A percentile compares a stretch with the other conserved stretches of the same genome.
Evolutionary conservation across 2,113 vertebrate species (phyloP).

Genomic region (Phoenicopterus ruber): DNA sequence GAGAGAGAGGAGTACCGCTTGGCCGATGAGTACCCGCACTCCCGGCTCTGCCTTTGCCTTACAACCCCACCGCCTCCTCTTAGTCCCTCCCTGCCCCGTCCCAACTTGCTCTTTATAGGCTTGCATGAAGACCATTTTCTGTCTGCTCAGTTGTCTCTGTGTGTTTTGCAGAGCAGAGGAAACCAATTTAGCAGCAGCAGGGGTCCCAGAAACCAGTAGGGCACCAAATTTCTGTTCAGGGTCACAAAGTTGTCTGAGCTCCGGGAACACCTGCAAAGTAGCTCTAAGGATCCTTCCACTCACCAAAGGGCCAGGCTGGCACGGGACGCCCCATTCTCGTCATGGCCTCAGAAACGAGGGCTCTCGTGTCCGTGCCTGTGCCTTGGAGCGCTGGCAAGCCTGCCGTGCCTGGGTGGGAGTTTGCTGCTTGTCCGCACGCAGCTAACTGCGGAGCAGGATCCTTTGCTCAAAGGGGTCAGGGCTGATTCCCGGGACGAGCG

Average conservation of each 20-base stretch:
- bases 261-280: background rate
- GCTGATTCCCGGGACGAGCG: background rate
- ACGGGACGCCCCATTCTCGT: background rate
- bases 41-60: background rate
- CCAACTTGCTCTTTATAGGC: background rate
- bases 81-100: background rate
- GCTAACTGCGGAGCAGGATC: background rate
- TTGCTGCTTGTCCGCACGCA: background rate
- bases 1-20: background rate
- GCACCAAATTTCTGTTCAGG: background rate
- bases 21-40: background rate
- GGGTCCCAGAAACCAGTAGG: background rate
- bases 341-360: background rate
- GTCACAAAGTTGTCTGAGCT: background rate
- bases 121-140: background rate
- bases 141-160: background rate
- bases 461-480: background rate
- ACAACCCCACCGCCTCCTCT: background rate
- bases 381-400: background rate
- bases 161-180: background rate
- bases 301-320: background rate
- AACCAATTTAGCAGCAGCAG: background rate
- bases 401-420: background rate
- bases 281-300: background rate
- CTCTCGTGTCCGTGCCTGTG: accelerated